These are phyloP conservation scores for Lophius piscatorius DNA, from an alignment of 2,113 vertebrate species.

Conservation along the genomic window DNA sequence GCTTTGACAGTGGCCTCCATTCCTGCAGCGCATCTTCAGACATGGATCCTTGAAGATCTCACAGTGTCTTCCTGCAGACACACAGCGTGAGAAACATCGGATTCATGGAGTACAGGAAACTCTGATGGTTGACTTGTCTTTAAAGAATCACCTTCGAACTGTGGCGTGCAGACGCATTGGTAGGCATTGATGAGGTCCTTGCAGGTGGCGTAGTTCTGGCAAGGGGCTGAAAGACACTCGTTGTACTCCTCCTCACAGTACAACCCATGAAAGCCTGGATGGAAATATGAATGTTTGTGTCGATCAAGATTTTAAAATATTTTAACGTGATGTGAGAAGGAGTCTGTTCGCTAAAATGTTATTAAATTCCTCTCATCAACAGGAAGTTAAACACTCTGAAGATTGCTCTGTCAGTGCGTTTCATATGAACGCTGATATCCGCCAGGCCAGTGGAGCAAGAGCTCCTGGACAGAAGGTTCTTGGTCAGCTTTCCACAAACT, in stretches of 20 bases:
- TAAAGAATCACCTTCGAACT: conserved; percentile 97
- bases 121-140: too few relatives aligned
- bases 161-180: conserved; percentile 88
- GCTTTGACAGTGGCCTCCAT: conserved; percentile 90
- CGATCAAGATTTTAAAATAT: too few relatives aligned
- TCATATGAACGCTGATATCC: too few relatives aligned
- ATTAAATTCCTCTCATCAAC: too few relatives aligned
- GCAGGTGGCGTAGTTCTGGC: conserved; percentile 94
- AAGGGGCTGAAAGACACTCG: conserved; percentile 93
- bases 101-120: too few relatives aligned
- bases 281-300: conserved; percentile 17
- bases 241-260: conserved; percentile 98
- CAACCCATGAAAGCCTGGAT: conserved; percentile 92
- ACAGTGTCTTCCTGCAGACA: conserved; percentile 87
- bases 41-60: conserved; percentile 95
- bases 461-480: too few relatives aligned
- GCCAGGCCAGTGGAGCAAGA: too few relatives aligned
- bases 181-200: conserved; percentile 91
- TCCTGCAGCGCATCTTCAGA: conserved; percentile 89
- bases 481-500: too few relatives aligned
- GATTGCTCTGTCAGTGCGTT: too few relatives aligned
- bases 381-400: too few relatives aligned
- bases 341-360: too few relatives aligned
- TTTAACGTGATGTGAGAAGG: too few relatives aligned
- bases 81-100: conserved; percentile 11